These are phyloP conservation scores for Pogonocichla stellata DNA, from an alignment of 2,113 vertebrate species.

Conservation along the genomic window DNA sequence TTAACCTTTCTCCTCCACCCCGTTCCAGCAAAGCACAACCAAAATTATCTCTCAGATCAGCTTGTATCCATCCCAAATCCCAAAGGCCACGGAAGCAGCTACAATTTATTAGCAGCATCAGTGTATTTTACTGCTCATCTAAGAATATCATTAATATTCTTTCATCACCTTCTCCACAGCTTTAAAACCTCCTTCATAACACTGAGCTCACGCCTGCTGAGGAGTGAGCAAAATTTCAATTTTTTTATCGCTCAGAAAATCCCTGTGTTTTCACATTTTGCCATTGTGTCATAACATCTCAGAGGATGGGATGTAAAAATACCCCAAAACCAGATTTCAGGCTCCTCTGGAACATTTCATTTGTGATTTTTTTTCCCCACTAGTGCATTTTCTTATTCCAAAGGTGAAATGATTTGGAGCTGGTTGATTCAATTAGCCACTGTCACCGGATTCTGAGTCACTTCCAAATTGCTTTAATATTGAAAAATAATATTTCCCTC, in stretches of 20 bases:
- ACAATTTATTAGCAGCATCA: constrained; percentile 12
- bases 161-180: constrained; percentile 26
- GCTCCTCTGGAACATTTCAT: background rate
- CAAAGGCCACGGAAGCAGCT: background rate
- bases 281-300: background rate
- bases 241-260: background rate
- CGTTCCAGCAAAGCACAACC: background rate
- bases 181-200: background rate
- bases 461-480: background rate
- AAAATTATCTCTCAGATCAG: background rate
- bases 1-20: background rate
- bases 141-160: constrained; percentile 30
- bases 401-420: constrained; percentile 26
- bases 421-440: background rate
- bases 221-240: background rate
- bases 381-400: background rate
- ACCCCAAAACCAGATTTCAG: background rate
- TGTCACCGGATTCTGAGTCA: background rate
- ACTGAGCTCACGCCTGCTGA: background rate
- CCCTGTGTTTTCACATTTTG: background rate
- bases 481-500: constrained; percentile 6
- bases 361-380: background rate
- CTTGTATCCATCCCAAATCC: background rate
- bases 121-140: background rate
- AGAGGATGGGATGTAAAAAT: background rate